Base-by-base conservation (phyloP, 2,888 invertebrate species). In the Myopa testacea region DNA sequence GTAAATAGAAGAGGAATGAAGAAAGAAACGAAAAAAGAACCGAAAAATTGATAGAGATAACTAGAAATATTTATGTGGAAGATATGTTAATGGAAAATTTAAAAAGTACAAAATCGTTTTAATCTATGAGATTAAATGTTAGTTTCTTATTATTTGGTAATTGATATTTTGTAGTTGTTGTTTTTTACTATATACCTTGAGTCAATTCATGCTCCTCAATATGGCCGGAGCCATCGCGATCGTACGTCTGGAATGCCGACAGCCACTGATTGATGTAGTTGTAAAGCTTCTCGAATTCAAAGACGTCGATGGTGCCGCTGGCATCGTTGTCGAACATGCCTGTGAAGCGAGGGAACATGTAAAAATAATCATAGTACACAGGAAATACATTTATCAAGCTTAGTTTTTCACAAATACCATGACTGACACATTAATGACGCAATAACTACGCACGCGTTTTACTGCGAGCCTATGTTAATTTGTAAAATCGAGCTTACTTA, bases 261-360 rank as follows among this genome's bases (percentile, higher is more conserved):
- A 96, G 89, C 97, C 97, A 97, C 82, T 97, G 94, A 88, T 96
- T 96, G 55, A 97, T 93, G 85, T 97, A 97, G 77, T 92, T 93
- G 89, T 95, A 97, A 34, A 97, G 91, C 84, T 95, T 94, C 87
- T 95, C 94, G 87, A 97, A 97, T 88, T 96, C 96, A 81, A 92
- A 91, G 3, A 96, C 84, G 86, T 95, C 95, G 82, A 97, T 96
- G 38, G 94, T 94, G n/a, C 96, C 96, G 82, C 92, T 93, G 79
- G 93, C 93, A 85, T 96, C 95, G 83, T 93, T 93, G 86, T 97
- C 96, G 89, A 97, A 97, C 95, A 97, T 95, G 76, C 95, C 95
- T 95, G 86, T 69, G 45, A 62, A 19, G 37, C 26, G 12, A 81
- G 58, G 75, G 26, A 50, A 50, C 50, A 50, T 8, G 50, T 10